Conservation (phyloP, 2,797 vertebrate genomes). For the Apogon talboti region DNA sequence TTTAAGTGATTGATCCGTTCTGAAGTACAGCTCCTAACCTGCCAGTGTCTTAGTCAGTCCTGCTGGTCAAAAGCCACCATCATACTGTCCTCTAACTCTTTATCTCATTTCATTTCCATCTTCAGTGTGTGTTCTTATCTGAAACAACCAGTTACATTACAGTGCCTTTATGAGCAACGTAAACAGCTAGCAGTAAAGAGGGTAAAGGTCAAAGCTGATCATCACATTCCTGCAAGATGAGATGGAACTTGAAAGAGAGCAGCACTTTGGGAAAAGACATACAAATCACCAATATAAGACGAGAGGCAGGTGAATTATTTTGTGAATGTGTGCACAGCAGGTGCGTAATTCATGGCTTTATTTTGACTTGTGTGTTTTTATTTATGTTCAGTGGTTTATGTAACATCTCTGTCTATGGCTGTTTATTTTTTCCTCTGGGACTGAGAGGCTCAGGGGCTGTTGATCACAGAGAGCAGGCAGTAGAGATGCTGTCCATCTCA, state of each 20-base stretch:
- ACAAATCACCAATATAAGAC: background rate
- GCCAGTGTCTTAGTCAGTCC: background rate
- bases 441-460: slow-evolving; percentile 23
- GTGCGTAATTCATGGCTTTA: slow-evolving; percentile 5
- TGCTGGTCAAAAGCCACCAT: background rate
- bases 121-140: background rate
- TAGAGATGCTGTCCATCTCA: slow-evolving; percentile 48
- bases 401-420: slow-evolving; percentile 17
- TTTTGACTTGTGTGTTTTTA: slow-evolving; percentile 1
- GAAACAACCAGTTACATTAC: background rate
- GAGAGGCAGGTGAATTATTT: slow-evolving; percentile 10
- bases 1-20: background rate
- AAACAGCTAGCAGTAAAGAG: background rate
- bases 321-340: background rate
- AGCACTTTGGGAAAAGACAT: background rate
- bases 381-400: slow-evolving; percentile 48
- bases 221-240: background rate
- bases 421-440: slow-evolving; percentile 7
- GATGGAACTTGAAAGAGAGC: slow-evolving; percentile 2
- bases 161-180: slow-evolving; percentile 1
- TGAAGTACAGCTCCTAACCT: background rate
- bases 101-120: background rate
- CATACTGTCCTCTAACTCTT: background rate
- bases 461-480: slow-evolving; percentile 44
- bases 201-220: slow-evolving; percentile 1